Evolutionary conservation across 2,797 vertebrate species (phyloP).

Genomic region (Potorous gilbertii): DNA sequence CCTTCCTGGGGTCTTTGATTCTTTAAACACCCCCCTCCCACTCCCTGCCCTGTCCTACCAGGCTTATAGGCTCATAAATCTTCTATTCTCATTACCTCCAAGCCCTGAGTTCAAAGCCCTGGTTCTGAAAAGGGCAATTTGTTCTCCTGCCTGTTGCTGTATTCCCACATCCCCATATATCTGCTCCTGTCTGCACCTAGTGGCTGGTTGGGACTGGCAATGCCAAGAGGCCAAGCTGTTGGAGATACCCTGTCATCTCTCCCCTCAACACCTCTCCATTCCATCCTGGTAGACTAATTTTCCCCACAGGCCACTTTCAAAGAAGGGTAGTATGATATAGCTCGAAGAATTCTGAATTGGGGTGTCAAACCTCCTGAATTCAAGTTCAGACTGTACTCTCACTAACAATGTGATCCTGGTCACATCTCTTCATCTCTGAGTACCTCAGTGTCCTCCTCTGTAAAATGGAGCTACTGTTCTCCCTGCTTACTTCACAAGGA

Average conservation of each 20-base stretch:
- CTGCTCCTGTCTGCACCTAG: neutral
- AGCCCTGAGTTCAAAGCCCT: neutral
- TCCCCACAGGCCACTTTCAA: neutral
- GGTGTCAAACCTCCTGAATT: too few species aligned
- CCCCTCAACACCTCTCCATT: neutral
- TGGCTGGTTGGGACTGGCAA: neutral
- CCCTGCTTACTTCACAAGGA: neutral
- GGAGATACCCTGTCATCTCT: neutral
- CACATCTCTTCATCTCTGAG: neutral
- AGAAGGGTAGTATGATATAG: neutral
- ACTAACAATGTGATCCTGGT: neutral
- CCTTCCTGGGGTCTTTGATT: neutral
- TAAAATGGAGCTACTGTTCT: neutral
- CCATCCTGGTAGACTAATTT: neutral
- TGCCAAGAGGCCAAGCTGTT: neutral
- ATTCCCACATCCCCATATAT: neutral
- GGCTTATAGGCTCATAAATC: neutral
- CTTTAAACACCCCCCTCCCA: neutral
- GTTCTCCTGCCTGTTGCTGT: neutral
- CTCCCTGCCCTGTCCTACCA: neutral
- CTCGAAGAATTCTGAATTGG: rapidly evolving
- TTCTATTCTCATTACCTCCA: neutral
- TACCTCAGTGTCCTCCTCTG: neutral
- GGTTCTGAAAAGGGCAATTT: constrained; percentile 1
- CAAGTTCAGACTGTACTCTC: neutral